Base-by-base conservation (phyloP, 1,140 invertebrate species). In the Rhagoletis zephyria region DNA sequence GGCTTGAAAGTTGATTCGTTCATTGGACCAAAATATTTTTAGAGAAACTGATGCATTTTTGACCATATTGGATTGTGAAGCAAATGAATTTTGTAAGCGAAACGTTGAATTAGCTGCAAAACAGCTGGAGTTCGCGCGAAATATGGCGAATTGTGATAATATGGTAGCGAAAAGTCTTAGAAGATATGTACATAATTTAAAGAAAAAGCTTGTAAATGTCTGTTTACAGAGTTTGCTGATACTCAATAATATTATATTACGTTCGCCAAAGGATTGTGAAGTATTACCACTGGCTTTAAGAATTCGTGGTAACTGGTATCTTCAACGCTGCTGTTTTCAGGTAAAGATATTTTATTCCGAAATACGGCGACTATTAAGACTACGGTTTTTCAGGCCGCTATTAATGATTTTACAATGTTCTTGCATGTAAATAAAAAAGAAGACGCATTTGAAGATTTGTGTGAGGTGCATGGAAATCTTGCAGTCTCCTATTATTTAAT, bases 351-450 rank as follows among this genome's bases (percentile, higher is more conserved):
- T 2, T 30, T 3, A 4, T 56, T 56, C 10, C 51, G 51, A 56
- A 4, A n/a, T 61, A 9, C 6, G 12, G 12, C 12, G 42, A 42
- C 6, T n/a, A 77, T 6, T 10, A 48, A n/a, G 40, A 60, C 60
- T 86, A 30, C 14, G 12, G 9, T 19, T 85, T 81, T 77, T 12
- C 59, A 87, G 87, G 10, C 14, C 14, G 70, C 70, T 4, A 45
- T 74, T 42, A 85, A 81, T 40, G 87, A 87, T 19, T 87, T 19
- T 61, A 60, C 59, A 87, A 87, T 87, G 87, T 87, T 81, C 48
- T 30, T 87, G 12, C 14, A 87, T 48, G 14, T 85, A 40, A 30
- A 19, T 85, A n/a, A 61, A 85, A 9, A 16, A 14, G 40, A 12
- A 0, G 14, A 16, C 2, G 19, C 42, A 5, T 14, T 74, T 42